Evolutionary conservation across 2,113 vertebrate genomes (phyloP).

Genomic region (Actenoides lindsayi): DNA sequence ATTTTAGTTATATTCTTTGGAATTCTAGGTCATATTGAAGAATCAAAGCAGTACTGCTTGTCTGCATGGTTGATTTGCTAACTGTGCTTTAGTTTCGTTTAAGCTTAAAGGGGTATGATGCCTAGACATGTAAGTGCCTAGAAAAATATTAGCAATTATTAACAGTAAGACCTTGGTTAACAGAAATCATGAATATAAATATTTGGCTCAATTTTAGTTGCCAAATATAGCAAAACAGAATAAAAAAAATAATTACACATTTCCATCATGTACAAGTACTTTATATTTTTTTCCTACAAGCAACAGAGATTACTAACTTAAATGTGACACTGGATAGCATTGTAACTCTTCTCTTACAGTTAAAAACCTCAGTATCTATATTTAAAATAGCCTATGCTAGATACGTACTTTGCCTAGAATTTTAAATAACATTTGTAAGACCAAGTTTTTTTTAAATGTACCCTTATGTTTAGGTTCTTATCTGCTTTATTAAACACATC

Average conservation of each 20-base stretch:
- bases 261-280: background rate
- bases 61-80: background rate
- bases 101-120: background rate
- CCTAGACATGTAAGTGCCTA: background rate
- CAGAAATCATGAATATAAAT: background rate
- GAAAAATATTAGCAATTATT: background rate
- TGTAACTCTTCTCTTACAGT: background rate
- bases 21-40: background rate
- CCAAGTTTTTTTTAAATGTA: background rate
- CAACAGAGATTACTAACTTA: background rate
- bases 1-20: background rate
- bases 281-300: background rate
- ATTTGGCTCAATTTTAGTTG: background rate
- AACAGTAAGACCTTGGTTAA: too few relatives aligned
- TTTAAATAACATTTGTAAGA: background rate
- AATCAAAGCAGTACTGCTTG: background rate
- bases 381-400: background rate
- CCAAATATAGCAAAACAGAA: background rate
- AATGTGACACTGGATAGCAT: background rate
- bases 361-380: background rate
- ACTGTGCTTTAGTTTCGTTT: background rate
- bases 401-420: background rate
- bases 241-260: background rate
- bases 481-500: conserved; percentile 1
- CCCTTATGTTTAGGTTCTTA: background rate